Base-by-base conservation (phyloP, 2,888 invertebrate species). In the Coecobrya sp. region DNA sequence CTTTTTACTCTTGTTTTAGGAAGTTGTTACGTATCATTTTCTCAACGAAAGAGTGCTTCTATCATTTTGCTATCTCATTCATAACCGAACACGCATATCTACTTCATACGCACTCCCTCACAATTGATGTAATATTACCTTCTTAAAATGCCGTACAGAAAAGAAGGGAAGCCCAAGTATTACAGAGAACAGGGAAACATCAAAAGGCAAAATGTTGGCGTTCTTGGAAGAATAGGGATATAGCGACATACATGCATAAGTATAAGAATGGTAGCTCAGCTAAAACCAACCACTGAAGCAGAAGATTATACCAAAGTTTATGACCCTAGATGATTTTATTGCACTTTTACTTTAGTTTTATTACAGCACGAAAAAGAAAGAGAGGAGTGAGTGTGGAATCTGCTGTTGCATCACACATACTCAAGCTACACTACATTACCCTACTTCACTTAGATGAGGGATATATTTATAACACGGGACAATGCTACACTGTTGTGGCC, bases 291-390 rank as follows among this genome's bases (percentile, higher is more conserved):
- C 89, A 89, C 89, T 89, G 89, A 89, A 89, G 89, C 89, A 82
- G 92, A 86, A 89, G 92, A 89, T 86, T 92, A 86, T 89, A 86
- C 81, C 84, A 76, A 76, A 88, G 85, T 93, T 93, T 93, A 93
- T 90, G 92, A 93, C 93, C 88, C 90, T 68, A 90, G 92, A 93
- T 93, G 87, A 92, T 92, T 93, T 93, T 93, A 93, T 93, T 93
- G 93, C 93, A 93, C 93, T 93, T 93, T 93, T 93, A 93, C 93
- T 93, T 93, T 92, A 93, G 76, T 92, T 93, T 92, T 93, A 92
- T 93, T 93, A 76, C 87, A 68, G 52, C 70, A 49, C 73, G 42
- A 76, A 49, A 87, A 52, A 70, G 36, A 59, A 86, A 55, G 25
- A 59, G 86, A 59, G 89, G 68, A 87, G 73, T 86, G 52, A 55